Base-by-base conservation (phyloP, 2,797 vertebrate genomes). In the Florisuga fusca region DNA sequence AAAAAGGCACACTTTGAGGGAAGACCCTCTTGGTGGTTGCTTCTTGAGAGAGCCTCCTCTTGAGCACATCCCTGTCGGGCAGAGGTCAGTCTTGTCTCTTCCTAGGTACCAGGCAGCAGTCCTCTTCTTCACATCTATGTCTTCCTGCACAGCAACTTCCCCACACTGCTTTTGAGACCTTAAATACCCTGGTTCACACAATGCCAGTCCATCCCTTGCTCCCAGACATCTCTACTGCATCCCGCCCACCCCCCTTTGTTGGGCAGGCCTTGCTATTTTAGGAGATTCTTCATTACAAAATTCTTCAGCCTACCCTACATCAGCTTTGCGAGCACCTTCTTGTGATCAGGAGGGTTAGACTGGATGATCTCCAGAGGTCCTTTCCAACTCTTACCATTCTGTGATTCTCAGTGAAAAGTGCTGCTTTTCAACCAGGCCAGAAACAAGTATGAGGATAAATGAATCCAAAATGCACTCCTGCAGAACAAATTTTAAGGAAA, bases 1-100 rank as follows among this genome's bases (percentile, higher is more conserved):
- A 43, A 57, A 31, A 59, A 64, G 31, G 34, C 27, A 62, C 36
- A 29, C 10, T 88, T 78, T 2, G 86, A 14, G 12, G 6, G 36
- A 95, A 43, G 26, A 64, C 91, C 76, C 62, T 92, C 88, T 93
- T 93, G 85, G 87, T 93, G 90, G 83, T 58, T 64, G 88, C 55
- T 31, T 74, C 45, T 64, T 61, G 38, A 41, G 38, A 90, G 75
- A 95, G 41, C 67, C 58, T 71, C 31, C 57, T 57, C 51, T 83
- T 62, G 3, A 80, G 26, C 20, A 27, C 50, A 38, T 10, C 50
- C n/a, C 57, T 51, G 2, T 5, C 46, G 41, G 64, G 34, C 54
- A 92, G 53, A 86, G 21, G n/a, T 27, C 5, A 2, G 26, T 11
- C 43, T 71, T 63, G 25, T 53, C 45, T 38, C 13, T 41, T 25